Evolutionary conservation across 2,888 invertebrate genomes (phyloP).

Genomic region (Molanna angustata): DNA sequence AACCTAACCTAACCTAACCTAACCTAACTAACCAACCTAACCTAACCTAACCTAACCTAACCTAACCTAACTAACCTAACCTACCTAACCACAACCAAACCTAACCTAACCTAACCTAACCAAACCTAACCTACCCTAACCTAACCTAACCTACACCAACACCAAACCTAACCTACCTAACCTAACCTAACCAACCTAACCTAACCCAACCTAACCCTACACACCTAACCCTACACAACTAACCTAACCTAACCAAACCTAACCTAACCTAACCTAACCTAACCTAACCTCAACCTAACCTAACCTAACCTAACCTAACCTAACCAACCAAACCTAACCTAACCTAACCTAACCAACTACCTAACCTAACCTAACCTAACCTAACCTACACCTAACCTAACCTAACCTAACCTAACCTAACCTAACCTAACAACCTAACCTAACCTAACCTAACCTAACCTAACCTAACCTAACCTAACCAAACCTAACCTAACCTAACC

Average conservation of each 20-base stretch:
- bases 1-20: conserved; percentile 1
- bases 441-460: conserved; percentile 7
- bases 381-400: conserved; percentile 9
- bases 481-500: conserved; percentile 5
- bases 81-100: conserved; percentile 6
- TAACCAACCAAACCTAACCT: conserved; percentile 19
- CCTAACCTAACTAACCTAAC: conserved; percentile 23
- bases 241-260: conserved; percentile 19
- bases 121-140: no score
- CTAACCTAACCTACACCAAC: conserved; percentile 7
- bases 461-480: not conserved
- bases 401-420: conserved; percentile 9
- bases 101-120: conserved; percentile 13
- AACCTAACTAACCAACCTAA: no score
- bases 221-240: conserved; percentile 19
- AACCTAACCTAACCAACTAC: conserved; percentile 17
- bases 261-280: conserved; percentile 20
- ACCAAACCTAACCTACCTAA: conserved; percentile 9
- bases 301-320: conserved; percentile 21
- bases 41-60: conserved; percentile 31
- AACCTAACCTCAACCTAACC: conserved; percentile 15
- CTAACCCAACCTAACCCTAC: conserved; percentile 13
- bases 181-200: conserved; percentile 18
- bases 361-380: conserved; percentile 2
- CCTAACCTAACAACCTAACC: conserved; percentile 12